Percentiles rank a stretch among this genome's conserved stretches.
Evolutionary conservation across 2,888 invertebrate genomes (phyloP).

Genomic region (Caenorhabditis sinica): DNA sequence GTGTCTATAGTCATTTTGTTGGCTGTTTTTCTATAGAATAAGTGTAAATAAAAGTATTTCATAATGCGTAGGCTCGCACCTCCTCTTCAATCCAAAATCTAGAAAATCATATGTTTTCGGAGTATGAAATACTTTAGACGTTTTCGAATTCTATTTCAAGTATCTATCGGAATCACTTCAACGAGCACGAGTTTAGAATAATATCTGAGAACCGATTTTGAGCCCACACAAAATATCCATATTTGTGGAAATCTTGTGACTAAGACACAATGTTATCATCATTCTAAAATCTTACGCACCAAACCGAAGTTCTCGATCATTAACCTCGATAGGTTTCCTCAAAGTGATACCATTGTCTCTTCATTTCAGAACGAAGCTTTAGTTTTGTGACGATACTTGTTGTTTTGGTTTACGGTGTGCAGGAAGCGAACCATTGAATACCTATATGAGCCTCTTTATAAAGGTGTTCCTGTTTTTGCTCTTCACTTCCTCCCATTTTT

Average conservation of each 20-base stretch:
- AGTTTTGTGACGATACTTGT: background rate
- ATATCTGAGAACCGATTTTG: no score
- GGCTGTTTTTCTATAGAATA: no score
- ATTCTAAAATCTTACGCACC: background rate
- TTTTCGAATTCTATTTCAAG: background rate
- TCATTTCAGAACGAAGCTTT: slow-evolving; percentile 11
- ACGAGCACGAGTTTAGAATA: background rate
- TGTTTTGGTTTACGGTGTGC: slow-evolving; percentile 14
- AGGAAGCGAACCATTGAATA: slow-evolving; percentile 27
- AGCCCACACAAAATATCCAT: background rate
- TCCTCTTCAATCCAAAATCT: no score
- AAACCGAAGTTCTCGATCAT: slow-evolving; percentile 23
- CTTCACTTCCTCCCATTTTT: slow-evolving; percentile 24
- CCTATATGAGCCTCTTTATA: slow-evolving; percentile 20
- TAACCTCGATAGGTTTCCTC: slow-evolving; percentile 32
- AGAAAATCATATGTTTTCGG: background rate
- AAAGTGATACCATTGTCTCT: slow-evolving; percentile 9
- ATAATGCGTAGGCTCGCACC: no score
- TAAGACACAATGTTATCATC: no score
- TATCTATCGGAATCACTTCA: slow-evolving; percentile 5
- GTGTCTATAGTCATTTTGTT: no score
- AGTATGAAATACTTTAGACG: background rate
- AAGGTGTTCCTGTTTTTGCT: slow-evolving; percentile 7
- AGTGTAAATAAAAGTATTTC: no score
- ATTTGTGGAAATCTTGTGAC: no score